Conservation (phyloP, 1,140 invertebrate genomes). For the Tenebrio molitor region DNA sequence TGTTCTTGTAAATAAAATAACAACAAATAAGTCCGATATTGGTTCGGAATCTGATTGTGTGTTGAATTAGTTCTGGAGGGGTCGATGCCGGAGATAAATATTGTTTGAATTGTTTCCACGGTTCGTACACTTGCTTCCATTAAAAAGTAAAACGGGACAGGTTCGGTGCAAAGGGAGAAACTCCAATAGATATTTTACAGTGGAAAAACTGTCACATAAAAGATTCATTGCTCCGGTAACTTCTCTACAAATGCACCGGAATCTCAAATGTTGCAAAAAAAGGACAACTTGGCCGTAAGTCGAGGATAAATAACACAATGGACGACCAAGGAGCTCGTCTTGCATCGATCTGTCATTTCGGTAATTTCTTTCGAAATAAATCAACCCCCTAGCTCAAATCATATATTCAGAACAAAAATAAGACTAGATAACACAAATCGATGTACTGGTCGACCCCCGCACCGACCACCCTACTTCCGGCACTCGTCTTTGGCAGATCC, state of each 20-base stretch:
- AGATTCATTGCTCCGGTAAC: constrained; percentile 25
- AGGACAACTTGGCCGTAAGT: constrained; percentile 17
- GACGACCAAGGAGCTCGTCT: constrained; percentile 3
- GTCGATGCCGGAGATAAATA: constrained; percentile 23
- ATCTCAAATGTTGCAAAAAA: constrained; percentile 26
- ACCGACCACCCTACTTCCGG: neutral
- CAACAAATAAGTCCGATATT: constrained; percentile 21
- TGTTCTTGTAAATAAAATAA: constrained; percentile 33
- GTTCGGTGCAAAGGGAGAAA: neutral
- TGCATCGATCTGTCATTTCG: constrained; percentile 16
- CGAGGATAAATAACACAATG: constrained; percentile 27
- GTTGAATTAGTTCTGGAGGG: constrained; percentile 16
- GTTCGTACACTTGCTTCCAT: constrained; percentile 24
- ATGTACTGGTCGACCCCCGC: no score
- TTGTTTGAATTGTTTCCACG: constrained; percentile 23
- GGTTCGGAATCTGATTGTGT: constrained; percentile 28
- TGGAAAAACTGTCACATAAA: constrained; percentile 32
- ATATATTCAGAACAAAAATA: constrained; percentile 22
- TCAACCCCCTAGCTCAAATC: no score
- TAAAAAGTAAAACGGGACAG: constrained; percentile 29
- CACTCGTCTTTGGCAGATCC: neutral
- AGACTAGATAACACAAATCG: neutral
- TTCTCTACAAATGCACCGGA: constrained; percentile 26
- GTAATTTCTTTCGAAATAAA: no score
- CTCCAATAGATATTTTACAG: constrained; percentile 30